Conservation (phyloP, 2,113 vertebrate species). For the Istiophorus platypterus region DNA sequence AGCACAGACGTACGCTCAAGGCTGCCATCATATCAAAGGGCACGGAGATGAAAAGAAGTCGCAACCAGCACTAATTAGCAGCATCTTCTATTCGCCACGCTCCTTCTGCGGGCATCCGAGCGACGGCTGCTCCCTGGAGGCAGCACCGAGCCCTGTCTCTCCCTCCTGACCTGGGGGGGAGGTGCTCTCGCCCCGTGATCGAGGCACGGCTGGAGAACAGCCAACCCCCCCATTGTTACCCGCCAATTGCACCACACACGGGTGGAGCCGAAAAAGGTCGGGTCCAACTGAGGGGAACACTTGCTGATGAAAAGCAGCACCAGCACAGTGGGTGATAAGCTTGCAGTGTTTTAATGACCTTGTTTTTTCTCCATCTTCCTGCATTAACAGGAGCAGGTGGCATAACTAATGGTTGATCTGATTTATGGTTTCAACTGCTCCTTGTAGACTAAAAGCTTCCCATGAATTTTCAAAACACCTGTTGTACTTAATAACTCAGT, state of each 20-base stretch:
- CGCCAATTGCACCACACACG: not conserved
- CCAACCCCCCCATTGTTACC: slow-evolving; percentile 13
- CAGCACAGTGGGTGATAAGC: not conserved
- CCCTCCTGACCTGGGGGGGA: no score
- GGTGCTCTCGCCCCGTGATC: no score
- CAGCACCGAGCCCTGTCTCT: not conserved
- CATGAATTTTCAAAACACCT: not conserved
- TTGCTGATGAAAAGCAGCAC: not conserved
- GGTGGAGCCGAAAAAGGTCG: not conserved
- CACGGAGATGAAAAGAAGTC: slow-evolving; percentile 49
- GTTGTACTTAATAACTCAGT: no score
- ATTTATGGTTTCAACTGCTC: not conserved
- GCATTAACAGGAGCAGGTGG: not conserved
- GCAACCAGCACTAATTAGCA: slow-evolving; percentile 49
- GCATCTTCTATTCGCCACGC: slow-evolving; percentile 10
- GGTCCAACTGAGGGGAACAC: not conserved
- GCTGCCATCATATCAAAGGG: slow-evolving; percentile 53
- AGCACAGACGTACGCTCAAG: not conserved
- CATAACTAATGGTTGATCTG: no score
- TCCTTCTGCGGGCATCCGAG: slow-evolving; percentile 6
- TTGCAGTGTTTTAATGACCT: not conserved
- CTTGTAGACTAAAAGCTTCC: not conserved
- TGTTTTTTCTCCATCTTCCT: not conserved
- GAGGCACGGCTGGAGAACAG: slow-evolving; percentile 27
- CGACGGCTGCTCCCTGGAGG: slow-evolving; percentile 31